A percentile compares a stretch with the other conserved stretches of the same genome.
Evolutionary conservation across 2,888 invertebrate genomes (phyloP).

Genomic region (Coenonympha glycerion): DNA sequence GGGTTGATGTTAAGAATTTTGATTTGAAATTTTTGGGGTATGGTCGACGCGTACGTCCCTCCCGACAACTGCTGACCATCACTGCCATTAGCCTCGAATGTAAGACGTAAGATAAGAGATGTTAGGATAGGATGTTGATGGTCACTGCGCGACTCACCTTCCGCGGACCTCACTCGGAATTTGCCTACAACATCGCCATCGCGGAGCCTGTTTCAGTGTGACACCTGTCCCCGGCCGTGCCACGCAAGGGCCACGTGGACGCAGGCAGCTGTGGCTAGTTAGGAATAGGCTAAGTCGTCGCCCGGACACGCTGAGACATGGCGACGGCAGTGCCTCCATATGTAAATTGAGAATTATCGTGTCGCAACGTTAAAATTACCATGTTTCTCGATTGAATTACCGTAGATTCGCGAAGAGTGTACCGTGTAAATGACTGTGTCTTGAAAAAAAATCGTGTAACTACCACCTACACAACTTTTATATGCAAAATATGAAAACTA

Average conservation of each 20-base stretch:
- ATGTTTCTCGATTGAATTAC: too few species aligned
- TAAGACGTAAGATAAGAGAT: constrained; percentile 45
- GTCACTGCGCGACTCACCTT: constrained; percentile 28
- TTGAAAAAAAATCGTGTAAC: too few species aligned
- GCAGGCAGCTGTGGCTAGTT: constrained; percentile 18
- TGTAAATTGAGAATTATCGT: too few species aligned
- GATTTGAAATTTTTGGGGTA: constrained; percentile 48
- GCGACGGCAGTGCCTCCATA: too few species aligned
- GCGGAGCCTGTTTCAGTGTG: constrained; percentile 64
- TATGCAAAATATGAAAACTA: too few species aligned
- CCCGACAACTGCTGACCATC: constrained; percentile 63
- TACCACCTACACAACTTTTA: too few species aligned
- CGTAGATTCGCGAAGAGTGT: too few species aligned
- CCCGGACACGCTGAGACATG: too few species aligned
- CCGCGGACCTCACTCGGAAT: constrained; percentile 6
- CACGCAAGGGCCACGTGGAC: constrained; percentile 4
- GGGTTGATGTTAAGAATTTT: constrained; percentile 42
- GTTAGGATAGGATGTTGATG: constrained; percentile 32
- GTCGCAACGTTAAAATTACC: too few species aligned
- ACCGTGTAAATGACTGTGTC: too few species aligned
- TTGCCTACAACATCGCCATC: constrained; percentile 13
- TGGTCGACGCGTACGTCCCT: constrained; percentile 51
- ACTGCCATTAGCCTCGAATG: constrained; percentile 65
- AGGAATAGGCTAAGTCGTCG: constrained; percentile 7
- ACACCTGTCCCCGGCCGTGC: constrained; percentile 28